These are phyloP conservation scores for Aphrocallistes beatrix DNA, from an alignment of 37 sponge, comb jelly and placozoan species.

Conservation along the genomic window DNA sequence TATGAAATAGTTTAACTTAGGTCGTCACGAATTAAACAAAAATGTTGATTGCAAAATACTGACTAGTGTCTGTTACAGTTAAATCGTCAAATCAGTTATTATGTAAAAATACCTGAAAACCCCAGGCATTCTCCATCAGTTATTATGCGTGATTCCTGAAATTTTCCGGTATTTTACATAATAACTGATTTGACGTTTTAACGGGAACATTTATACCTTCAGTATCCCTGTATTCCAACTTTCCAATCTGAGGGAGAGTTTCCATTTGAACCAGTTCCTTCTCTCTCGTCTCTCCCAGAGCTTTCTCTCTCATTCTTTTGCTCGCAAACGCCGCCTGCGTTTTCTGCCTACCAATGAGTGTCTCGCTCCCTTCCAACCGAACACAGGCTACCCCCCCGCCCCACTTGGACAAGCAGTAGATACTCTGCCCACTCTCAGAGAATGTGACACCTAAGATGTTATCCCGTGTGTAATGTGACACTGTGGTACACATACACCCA, in stretches of 20 bases:
- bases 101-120: no score
- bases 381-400: not conserved
- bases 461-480: not conserved
- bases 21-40: no score
- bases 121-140: no score
- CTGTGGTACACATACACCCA: not conserved
- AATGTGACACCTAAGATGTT: not conserved
- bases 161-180: no score
- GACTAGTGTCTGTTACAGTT: no score
- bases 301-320: not conserved
- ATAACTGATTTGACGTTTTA: no score
- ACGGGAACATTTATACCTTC: no score
- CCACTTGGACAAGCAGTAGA: not conserved
- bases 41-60: no score
- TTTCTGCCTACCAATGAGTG: not conserved
- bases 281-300: not conserved
- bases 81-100: no score
- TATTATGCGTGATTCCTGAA: no score
- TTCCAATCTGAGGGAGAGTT: not conserved
- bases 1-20: no score
- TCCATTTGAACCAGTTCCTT: not conserved
- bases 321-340: not conserved
- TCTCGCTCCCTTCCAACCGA: not conserved
- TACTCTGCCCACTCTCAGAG: not conserved
- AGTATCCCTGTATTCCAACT: not conserved